Conservation (phyloP, 2,113 vertebrate species). For the Paralichthys olivaceus region DNA sequence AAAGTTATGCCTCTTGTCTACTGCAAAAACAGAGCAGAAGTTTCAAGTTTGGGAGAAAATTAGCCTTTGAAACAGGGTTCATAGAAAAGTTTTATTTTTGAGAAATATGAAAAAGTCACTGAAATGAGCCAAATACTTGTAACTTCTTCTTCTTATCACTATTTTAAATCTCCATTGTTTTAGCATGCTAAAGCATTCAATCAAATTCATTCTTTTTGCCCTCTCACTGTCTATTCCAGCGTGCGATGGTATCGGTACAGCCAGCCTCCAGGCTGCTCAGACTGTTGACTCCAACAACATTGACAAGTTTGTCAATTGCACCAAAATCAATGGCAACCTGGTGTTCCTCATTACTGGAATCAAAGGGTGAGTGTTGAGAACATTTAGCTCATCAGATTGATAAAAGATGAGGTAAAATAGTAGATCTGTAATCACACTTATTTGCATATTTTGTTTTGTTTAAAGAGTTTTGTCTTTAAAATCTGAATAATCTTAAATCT, state of each 20-base stretch:
- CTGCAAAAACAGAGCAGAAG: no score
- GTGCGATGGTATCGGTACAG: constrained; percentile 96
- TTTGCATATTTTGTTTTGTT: background rate
- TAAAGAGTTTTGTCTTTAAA: background rate
- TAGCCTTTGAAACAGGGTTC: background rate
- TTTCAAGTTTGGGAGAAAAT: background rate
- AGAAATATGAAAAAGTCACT: background rate
- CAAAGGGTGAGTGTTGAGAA: constrained; percentile 88
- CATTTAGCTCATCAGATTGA: background rate
- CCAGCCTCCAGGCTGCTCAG: constrained; percentile 90
- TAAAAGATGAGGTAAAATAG: background rate
- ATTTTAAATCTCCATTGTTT: background rate
- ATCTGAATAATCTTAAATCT: background rate
- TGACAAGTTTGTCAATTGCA: constrained; percentile 98
- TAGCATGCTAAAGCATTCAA: background rate
- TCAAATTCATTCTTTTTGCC: background rate
- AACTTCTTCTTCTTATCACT: background rate
- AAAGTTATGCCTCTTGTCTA: no score
- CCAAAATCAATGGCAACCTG: constrained; percentile 99
- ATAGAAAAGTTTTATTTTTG: background rate
- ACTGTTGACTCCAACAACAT: constrained; percentile 98
- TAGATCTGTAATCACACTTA: background rate
- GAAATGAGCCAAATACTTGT: background rate
- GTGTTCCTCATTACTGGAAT: constrained; percentile 99
- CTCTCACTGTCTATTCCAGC: constrained; percentile 77